These are phyloP conservation scores for Ceratitis capitata DNA, from an alignment of 1,140 invertebrate species.

Conservation along the genomic window DNA sequence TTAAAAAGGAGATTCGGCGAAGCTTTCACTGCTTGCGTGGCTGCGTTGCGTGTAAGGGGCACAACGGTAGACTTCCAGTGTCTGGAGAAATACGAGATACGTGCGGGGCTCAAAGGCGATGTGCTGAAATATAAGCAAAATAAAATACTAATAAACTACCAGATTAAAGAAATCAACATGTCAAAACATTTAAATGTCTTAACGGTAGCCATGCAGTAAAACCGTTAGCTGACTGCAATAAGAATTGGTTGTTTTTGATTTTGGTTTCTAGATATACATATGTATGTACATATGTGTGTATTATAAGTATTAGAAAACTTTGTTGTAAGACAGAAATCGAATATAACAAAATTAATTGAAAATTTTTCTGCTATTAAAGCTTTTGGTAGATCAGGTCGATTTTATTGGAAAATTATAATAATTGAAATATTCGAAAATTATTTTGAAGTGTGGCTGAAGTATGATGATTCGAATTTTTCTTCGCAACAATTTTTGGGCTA, in stretches of 20 bases:
- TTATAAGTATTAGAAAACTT: background rate
- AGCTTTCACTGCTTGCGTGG: background rate
- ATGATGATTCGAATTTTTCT: too few species aligned
- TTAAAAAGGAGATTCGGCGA: background rate
- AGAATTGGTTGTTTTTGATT: background rate
- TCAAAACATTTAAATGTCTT: background rate
- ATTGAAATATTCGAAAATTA: too few species aligned
- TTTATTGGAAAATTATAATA: too few species aligned
- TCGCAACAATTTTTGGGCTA: too few species aligned
- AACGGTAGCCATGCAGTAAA: background rate
- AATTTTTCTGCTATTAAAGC: too few species aligned
- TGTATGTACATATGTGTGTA: background rate
- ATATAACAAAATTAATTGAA: too few species aligned
- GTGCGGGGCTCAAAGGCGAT: background rate
- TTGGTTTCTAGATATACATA: too few species aligned
- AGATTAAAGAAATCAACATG: background rate
- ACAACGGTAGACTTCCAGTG: background rate
- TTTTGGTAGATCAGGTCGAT: too few species aligned
- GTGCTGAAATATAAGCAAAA: background rate
- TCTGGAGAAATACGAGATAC: background rate
- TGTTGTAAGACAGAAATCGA: too few species aligned
- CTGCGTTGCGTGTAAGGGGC: background rate
- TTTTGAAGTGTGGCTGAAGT: too few species aligned
- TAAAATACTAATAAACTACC: constrained; percentile 10
- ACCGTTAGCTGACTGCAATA: background rate